Conservation (phyloP, 2,113 vertebrate species). For the Regulus satrapa region DNA sequence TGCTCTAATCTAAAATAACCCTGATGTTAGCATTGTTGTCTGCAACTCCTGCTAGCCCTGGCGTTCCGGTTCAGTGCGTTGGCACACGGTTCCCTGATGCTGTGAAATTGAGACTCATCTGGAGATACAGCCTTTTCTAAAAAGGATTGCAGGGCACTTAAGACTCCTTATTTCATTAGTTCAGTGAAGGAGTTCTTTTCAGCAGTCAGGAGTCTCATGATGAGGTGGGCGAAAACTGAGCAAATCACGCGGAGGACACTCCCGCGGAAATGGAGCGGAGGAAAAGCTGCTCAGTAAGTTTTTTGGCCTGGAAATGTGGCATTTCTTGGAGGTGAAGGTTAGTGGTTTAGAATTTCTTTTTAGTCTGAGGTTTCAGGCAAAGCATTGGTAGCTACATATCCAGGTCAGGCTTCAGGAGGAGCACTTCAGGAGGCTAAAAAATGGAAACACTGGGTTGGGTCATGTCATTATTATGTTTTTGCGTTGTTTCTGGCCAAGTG, state of each 20-base stretch:
- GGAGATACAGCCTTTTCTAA: conserved; percentile 64
- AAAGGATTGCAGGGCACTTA: conserved; percentile 67
- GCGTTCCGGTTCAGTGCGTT: conserved; percentile 74
- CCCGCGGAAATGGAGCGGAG: not conserved
- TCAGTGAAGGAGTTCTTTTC: conserved; percentile 47
- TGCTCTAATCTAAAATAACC: conserved; percentile 77
- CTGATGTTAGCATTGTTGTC: conserved; percentile 71
- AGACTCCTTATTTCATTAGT: conserved; percentile 72
- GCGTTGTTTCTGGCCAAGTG: not conserved
- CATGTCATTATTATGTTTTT: not conserved
- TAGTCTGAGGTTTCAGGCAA: not conserved
- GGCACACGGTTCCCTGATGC: conserved; percentile 74
- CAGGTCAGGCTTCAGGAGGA: not conserved
- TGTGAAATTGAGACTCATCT: conserved; percentile 79
- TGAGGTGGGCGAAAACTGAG: conserved; percentile 27
- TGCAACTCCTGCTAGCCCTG: conserved; percentile 71
- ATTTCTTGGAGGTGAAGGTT: not conserved
- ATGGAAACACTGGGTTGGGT: not conserved
- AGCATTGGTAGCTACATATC: not conserved
- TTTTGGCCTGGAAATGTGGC: not conserved
- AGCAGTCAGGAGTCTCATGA: conserved; percentile 20
- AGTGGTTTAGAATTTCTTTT: not conserved
- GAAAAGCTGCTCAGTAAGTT: not conserved
- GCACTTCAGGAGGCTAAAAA: not conserved
- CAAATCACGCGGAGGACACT: not conserved